Conservation (phyloP, 2,888 invertebrate genomes). For the Opisthograptis luteolata region DNA sequence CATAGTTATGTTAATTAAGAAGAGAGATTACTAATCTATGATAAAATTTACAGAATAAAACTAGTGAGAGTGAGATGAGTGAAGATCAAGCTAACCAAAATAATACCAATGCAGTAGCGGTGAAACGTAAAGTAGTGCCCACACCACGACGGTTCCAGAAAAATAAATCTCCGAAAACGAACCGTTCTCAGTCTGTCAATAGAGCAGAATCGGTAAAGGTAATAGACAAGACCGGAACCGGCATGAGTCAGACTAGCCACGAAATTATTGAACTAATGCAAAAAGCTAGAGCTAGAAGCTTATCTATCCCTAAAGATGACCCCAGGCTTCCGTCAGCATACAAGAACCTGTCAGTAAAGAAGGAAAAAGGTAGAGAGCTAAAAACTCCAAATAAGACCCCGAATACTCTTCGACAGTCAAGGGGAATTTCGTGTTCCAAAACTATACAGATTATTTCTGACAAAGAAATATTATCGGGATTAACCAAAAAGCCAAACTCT, state of each 20-base stretch:
- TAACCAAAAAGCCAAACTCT: conserved; percentile 67
- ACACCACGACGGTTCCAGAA: conserved; percentile 73
- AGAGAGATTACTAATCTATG: conserved; percentile 64
- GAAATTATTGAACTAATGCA: conserved; percentile 80
- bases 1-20: conserved; percentile 40
- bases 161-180: conserved; percentile 73
- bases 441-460: conserved; percentile 80
- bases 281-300: conserved; percentile 76
- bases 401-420: conserved; percentile 56
- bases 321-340: conserved; percentile 66
- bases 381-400: conserved; percentile 83
- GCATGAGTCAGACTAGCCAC: conserved; percentile 75
- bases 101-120: conserved; percentile 49
- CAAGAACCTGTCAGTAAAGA: conserved; percentile 33
- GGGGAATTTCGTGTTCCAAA: conserved; percentile 81
- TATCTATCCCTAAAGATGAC: conserved; percentile 81
- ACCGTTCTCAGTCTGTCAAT: conserved; percentile 84
- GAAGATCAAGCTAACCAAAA: conserved; percentile 72
- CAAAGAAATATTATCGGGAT: conserved; percentile 80
- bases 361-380: conserved; percentile 69
- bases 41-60: conserved; percentile 81
- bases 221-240: conserved; percentile 67
- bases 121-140: conserved; percentile 70
- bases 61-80: conserved; percentile 85
- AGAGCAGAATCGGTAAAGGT: conserved; percentile 66